Evolutionary conservation across 2,888 invertebrate genomes (phyloP).

Genomic region (Diarsia brunnea): DNA sequence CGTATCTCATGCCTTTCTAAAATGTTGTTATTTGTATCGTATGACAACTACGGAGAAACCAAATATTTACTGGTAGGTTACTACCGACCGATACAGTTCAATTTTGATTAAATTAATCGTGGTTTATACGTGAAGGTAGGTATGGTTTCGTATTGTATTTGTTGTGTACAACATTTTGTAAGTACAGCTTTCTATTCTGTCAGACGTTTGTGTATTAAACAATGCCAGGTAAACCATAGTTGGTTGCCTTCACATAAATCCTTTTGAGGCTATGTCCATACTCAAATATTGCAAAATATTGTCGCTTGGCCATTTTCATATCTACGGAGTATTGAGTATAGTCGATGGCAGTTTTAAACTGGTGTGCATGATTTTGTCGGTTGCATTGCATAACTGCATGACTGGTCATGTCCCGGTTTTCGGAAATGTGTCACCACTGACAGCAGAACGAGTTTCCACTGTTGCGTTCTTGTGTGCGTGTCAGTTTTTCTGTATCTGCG

Average conservation of each 20-base stretch:
- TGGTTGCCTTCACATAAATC: constrained; percentile 60
- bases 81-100: not conserved
- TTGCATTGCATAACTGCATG: constrained; percentile 68
- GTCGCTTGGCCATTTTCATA: constrained; percentile 55
- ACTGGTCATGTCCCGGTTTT: constrained; percentile 69
- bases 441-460: constrained; percentile 70
- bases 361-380: constrained; percentile 70
- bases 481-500: constrained; percentile 73
- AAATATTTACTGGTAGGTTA: not conserved
- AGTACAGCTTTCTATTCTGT: constrained; percentile 43
- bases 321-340: constrained; percentile 53
- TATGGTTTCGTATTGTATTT: not conserved
- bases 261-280: constrained; percentile 60
- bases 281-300: constrained; percentile 63
- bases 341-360: constrained; percentile 66
- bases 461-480: constrained; percentile 70
- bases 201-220: constrained; percentile 31
- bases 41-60: not conserved
- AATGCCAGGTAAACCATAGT: constrained; percentile 43
- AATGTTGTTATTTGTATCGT: constrained; percentile 18
- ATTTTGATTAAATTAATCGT: constrained; percentile 8
- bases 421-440: constrained; percentile 70
- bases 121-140: not conserved
- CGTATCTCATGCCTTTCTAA: constrained; percentile 3
- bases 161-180: constrained; percentile 19